Conservation (phyloP, 2,888 invertebrate genomes). For the Heteromurus nitidus region DNA sequence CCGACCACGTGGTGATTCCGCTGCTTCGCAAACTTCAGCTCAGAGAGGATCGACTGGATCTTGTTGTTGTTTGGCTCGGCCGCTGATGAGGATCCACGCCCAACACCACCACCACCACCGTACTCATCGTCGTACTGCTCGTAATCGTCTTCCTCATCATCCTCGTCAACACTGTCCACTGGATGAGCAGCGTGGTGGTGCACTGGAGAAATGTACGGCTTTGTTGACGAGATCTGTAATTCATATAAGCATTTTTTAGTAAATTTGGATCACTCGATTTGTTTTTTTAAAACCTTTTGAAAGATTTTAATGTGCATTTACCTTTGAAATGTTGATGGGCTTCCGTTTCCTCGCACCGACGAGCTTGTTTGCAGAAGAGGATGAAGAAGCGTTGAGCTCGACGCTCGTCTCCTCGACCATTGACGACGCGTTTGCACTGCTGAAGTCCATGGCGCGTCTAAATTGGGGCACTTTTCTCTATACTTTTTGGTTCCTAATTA, state of each 20-base stretch:
- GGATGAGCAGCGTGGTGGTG: not conserved
- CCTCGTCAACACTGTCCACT: not conserved
- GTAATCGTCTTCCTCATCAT: not conserved
- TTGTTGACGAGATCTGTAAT: conserved; percentile 5
- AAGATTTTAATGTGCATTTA: too few relatives aligned
- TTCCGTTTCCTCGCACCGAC: conserved; percentile 71
- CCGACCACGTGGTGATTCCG: conserved; percentile 24
- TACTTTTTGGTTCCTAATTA: too few relatives aligned
- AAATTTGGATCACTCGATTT: too few relatives aligned
- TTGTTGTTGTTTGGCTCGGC: conserved; percentile 53
- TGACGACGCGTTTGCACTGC: too few relatives aligned
- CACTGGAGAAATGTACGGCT: too few relatives aligned
- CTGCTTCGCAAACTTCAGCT: conserved; percentile 69
- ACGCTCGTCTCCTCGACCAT: not conserved
- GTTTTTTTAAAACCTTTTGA: too few relatives aligned
- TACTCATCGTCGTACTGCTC: not conserved
- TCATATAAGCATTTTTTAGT: too few relatives aligned
- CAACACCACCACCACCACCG: too few relatives aligned
- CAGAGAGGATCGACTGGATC: conserved; percentile 68
- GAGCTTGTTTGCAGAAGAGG: conserved; percentile 43
- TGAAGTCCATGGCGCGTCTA: conserved; percentile 17
- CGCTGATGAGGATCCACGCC: too few relatives aligned
- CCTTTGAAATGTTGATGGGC: conserved; percentile 70
- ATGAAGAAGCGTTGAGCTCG: not conserved
- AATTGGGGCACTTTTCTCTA: too few relatives aligned